Percentiles rank a stretch among this genome's conserved stretches.
Evolutionary conservation across 2,888 invertebrate species (phyloP).

Genomic region (Volucella zonaria): DNA sequence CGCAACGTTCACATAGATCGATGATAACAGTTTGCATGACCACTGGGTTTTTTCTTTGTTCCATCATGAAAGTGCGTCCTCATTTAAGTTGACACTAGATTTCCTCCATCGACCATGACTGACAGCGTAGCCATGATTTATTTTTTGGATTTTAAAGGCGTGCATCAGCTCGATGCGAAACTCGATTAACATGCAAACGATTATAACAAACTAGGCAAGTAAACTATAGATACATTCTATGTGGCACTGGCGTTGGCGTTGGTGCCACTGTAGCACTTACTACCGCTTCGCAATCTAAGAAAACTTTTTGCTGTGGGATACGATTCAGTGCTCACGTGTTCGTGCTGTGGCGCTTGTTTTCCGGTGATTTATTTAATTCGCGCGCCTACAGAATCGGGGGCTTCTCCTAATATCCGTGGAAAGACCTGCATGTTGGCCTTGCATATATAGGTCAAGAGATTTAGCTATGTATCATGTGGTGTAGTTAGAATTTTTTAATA

Average conservation of each 20-base stretch:
- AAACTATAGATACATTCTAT: not conserved
- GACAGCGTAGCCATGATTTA: slow-evolving; percentile 36
- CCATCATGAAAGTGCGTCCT: slow-evolving; percentile 35
- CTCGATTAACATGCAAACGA: slow-evolving; percentile 34
- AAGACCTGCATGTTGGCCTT: not conserved
- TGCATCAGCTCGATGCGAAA: slow-evolving; percentile 4
- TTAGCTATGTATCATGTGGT: slow-evolving; percentile 17
- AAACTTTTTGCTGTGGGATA: slow-evolving; percentile 24
- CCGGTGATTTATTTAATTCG: slow-evolving; percentile 43
- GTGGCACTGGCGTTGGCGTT: slow-evolving; percentile 23
- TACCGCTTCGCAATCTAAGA: not conserved
- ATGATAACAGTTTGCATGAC: slow-evolving; percentile 36
- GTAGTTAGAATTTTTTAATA: slow-evolving; percentile 11
- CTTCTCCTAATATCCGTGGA: not conserved
- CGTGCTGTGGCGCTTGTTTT: slow-evolving; percentile 43
- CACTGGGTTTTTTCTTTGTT: not conserved
- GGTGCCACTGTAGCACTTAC: not conserved
- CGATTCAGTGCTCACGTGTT: slow-evolving; percentile 31
- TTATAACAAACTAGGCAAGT: slow-evolving; percentile 15
- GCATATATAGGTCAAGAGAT: slow-evolving; percentile 21
- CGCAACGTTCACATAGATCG: not conserved
- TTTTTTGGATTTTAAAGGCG: not conserved
- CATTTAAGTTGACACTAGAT: slow-evolving; percentile 23
- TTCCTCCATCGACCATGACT: not conserved
- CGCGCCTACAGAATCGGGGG: slow-evolving; percentile 1